These are phyloP conservation scores for Teleopsis dalmanni DNA, from an alignment of 1,140 invertebrate species.

Conservation along the genomic window DNA sequence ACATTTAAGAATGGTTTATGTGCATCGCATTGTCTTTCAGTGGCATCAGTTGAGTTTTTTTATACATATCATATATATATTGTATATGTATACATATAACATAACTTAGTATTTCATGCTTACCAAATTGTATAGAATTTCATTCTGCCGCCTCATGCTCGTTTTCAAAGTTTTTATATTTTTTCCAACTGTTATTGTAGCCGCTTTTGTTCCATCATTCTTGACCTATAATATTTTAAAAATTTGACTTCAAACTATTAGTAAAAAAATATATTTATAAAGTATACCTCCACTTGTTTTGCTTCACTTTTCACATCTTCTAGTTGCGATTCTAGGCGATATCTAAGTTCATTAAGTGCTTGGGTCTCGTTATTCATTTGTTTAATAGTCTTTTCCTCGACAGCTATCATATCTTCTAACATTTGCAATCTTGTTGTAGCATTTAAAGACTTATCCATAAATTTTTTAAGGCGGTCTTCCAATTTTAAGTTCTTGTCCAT, in stretches of 20 bases:
- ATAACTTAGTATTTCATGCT: neutral
- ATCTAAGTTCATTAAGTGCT: conserved; percentile 29
- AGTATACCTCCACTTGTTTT: conserved; percentile 16
- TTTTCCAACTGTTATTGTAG: conserved; percentile 13
- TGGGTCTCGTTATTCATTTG: conserved; percentile 28
- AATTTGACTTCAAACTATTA: neutral
- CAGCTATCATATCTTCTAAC: conserved; percentile 36
- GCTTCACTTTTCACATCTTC: conserved; percentile 24
- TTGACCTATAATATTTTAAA: conserved; percentile 15
- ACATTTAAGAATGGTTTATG: too few species aligned
- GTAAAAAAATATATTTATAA: neutral
- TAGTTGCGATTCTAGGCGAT: conserved; percentile 30
- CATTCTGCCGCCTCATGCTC: neutral
- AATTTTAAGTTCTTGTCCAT: conserved; percentile 22
- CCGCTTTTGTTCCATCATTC: conserved; percentile 19
- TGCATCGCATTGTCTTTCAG: too few species aligned
- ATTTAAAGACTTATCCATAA: conserved; percentile 26
- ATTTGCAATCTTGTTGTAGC: conserved; percentile 32
- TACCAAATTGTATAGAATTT: conserved; percentile 6
- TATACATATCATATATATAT: too few species aligned
- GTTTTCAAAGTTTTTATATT: neutral
- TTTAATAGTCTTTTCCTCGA: conserved; percentile 19
- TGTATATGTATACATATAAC: neutral
- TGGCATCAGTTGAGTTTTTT: too few species aligned
- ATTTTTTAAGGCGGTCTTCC: conserved; percentile 16